Percentiles rank a stretch among this genome's conserved stretches.
Evolutionary conservation across 2,797 vertebrate genomes (phyloP).

Genomic region (Sciurus carolinensis): DNA sequence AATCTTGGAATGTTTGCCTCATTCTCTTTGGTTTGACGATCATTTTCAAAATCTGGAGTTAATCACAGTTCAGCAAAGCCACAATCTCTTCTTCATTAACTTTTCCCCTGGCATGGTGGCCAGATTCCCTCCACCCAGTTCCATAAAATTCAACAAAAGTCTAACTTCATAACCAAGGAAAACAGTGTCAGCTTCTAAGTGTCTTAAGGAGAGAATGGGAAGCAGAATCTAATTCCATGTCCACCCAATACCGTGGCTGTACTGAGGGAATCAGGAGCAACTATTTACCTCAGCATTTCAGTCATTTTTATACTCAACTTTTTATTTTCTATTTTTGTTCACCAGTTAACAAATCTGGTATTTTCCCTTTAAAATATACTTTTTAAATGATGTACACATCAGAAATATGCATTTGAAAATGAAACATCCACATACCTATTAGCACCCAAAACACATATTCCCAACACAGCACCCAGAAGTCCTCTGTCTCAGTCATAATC

Average conservation of each 20-base stretch:
- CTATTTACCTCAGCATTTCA: not conserved
- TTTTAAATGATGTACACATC: not conserved
- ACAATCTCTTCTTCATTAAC: slow-evolving; percentile 36
- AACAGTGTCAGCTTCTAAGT: slow-evolving; percentile 18
- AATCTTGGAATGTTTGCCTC: slow-evolving; percentile 29
- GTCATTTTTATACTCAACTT: not conserved
- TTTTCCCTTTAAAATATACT: not conserved
- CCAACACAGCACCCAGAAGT: not conserved
- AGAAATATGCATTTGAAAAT: not conserved
- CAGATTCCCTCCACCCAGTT: not conserved
- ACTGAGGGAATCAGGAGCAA: not conserved
- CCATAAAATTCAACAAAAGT: slow-evolving; percentile 63
- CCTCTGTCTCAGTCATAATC: not conserved
- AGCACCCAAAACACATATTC: not conserved
- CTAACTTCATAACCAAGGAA: slow-evolving; percentile 55
- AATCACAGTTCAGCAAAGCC: slow-evolving; percentile 47
- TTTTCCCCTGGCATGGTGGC: not conserved
- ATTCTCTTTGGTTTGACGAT: slow-evolving; percentile 66
- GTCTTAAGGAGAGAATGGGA: slow-evolving; percentile 1
- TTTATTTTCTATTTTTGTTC: not conserved
- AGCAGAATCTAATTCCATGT: slow-evolving; percentile 20
- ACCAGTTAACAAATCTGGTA: not conserved
- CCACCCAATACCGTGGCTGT: not conserved
- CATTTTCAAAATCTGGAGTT: slow-evolving; percentile 75
- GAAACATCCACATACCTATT: not conserved